Evolutionary conservation across 2,797 vertebrate species (phyloP).

Genomic region (Sebastes hubbsi): DNA sequence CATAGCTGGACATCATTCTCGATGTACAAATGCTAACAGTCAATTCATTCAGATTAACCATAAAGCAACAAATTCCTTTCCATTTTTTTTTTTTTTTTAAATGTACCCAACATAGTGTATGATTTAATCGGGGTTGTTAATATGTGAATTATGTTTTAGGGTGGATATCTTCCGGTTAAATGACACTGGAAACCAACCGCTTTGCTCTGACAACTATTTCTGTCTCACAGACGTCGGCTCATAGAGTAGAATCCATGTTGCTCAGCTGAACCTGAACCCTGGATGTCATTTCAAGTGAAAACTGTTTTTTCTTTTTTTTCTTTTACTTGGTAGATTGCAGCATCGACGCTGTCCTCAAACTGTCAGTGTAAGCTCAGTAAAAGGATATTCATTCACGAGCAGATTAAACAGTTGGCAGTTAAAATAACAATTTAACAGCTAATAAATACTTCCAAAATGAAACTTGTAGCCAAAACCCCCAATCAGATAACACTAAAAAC

Average conservation of each 20-base stretch:
- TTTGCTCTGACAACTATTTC: conserved; percentile 8
- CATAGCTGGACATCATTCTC: neutral
- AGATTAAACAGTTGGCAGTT: conserved; percentile 17
- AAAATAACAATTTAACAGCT: neutral
- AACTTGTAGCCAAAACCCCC: neutral
- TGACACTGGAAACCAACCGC: neutral
- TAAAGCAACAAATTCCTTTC: neutral
- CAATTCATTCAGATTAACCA: neutral
- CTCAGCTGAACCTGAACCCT: neutral
- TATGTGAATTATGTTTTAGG: neutral
- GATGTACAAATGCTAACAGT: neutral
- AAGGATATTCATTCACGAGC: neutral
- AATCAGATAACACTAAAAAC: neutral
- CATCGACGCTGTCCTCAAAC: conserved; percentile 22
- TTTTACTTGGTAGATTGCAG: neutral
- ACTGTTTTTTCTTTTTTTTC: neutral
- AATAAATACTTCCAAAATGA: neutral
- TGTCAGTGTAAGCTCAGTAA: conserved; percentile 12
- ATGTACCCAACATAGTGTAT: neutral
- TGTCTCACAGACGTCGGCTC: conserved; percentile 21
- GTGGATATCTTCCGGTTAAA: neutral
- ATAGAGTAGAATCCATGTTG: neutral
- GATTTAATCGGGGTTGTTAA: neutral
- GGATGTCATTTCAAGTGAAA: neutral
- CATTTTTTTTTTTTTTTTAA: neutral